These are phyloP conservation scores for Hycleus cichorii DNA, from an alignment of 1,140 invertebrate species.

Conservation along the genomic window DNA sequence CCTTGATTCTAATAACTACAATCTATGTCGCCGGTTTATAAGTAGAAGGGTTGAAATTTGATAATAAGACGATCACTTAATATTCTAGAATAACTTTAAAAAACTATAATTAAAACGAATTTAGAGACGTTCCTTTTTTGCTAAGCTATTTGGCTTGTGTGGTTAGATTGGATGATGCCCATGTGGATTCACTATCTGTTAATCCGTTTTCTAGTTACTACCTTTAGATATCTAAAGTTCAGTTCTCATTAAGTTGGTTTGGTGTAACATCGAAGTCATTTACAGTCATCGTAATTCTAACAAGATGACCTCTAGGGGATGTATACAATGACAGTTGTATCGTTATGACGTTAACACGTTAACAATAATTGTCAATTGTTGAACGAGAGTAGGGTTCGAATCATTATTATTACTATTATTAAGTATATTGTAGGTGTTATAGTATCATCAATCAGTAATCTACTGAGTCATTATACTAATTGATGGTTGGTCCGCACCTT, in stretches of 20 bases:
- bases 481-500: constrained; percentile 26
- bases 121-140: too few relatives aligned
- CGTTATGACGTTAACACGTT: constrained; percentile 22
- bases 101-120: too few relatives aligned
- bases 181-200: too few relatives aligned
- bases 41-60: neutral
- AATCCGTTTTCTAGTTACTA: too few relatives aligned
- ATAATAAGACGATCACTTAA: too few relatives aligned
- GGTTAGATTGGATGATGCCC: too few relatives aligned
- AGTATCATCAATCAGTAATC: constrained; percentile 22
- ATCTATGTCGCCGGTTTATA: constrained; percentile 24
- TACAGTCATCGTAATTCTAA: constrained; percentile 1
- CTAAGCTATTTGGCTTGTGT: too few relatives aligned
- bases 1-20: constrained; percentile 25
- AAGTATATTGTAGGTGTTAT: neutral
- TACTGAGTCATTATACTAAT: constrained; percentile 26
- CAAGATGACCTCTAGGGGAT: constrained; percentile 4
- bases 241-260: too few relatives aligned
- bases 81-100: too few relatives aligned
- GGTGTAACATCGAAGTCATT: neutral
- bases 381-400: neutral
- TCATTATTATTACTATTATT: too few relatives aligned
- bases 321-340: constrained; percentile 8
- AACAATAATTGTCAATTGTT: constrained; percentile 16
- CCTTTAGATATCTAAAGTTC: too few relatives aligned